phyloP scores from a whole-genome alignment of 1,140 invertebrate species.

The Camponotus pennsylvanicus region DNA sequence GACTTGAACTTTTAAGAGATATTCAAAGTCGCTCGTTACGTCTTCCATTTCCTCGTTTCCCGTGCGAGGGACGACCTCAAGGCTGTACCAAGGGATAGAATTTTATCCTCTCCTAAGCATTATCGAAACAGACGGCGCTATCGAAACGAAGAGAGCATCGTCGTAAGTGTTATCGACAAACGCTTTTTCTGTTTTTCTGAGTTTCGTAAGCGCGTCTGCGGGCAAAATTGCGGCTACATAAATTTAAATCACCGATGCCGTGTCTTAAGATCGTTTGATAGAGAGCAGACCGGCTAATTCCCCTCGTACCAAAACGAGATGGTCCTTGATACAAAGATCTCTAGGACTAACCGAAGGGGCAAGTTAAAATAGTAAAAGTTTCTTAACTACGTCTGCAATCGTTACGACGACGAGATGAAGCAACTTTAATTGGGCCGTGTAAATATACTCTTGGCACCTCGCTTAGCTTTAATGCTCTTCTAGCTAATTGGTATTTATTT shows the following conservation, averaged over 20 bases:
- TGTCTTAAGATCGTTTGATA: slow-evolving; percentile 22
- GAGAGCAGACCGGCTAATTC: slow-evolving; percentile 14
- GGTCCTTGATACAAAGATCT: slow-evolving; percentile 16
- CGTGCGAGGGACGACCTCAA: slow-evolving; percentile 12
- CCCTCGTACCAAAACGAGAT: slow-evolving; percentile 1
- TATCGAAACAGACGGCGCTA: slow-evolving; percentile 55
- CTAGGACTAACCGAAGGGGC: slow-evolving; percentile 16
- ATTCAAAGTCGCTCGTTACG: slow-evolving; percentile 23
- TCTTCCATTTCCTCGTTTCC: slow-evolving; percentile 20
- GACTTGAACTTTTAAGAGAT: slow-evolving; percentile 20
- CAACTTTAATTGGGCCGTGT: slow-evolving; percentile 45
- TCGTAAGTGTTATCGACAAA: slow-evolving; percentile 59
- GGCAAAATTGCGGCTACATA: slow-evolving; percentile 49
- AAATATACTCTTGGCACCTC: slow-evolving; percentile 41
- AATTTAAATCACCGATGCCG: slow-evolving; percentile 48
- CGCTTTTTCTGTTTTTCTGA: slow-evolving; percentile 16
- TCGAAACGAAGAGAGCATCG: slow-evolving; percentile 41
- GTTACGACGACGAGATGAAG: background rate
- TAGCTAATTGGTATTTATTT: slow-evolving; percentile 23
- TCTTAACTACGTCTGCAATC: slow-evolving; percentile 51
- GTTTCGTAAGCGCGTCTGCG: slow-evolving; percentile 1
- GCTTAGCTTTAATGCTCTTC: slow-evolving; percentile 5
- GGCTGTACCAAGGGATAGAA: slow-evolving; percentile 41
- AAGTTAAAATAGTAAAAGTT: slow-evolving; percentile 64
- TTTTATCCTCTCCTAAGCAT: slow-evolving; percentile 43